Evolutionary conservation across 2,888 invertebrate genomes (phyloP), one percentile per base, ranked within the genome.

Genomic region (Achlya flavicornis): DNA sequence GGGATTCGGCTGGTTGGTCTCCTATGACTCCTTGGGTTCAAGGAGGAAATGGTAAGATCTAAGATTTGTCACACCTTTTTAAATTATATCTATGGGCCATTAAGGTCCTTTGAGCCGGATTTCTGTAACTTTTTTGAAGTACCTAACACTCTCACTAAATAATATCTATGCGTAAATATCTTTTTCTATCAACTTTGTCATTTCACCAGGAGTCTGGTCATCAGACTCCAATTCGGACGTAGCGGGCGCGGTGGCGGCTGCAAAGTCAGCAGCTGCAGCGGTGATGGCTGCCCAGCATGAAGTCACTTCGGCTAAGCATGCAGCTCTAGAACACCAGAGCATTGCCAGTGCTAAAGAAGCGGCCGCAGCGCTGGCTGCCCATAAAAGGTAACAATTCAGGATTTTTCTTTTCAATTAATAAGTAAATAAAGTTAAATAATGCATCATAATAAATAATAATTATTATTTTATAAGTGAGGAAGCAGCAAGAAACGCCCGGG

Each of bases 341-440:
- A 90, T 96, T 41, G 97, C 97, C 48, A 95, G 95, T 72, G 96
- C 96, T n/a, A 96, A 96, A 80, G 96, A 97, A 80, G 95, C 96
- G 0, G 95, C 96, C 8, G 96, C 97, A 0, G 95, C 95, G 0
- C 93, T 95, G 61, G 90, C 95, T 0, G 95, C 94, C 3, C 95
- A 95, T 75, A 95, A 94, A 66, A 95, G 93, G 93, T 92, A 66
- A 33, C 14, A 33, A 26, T 26, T 26, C 2, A 26, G 26, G 26
- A 26, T 26, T 26, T 26, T 26, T 38, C 8, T 38, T 7, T 38
- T 38, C 8, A 38, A 38, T 10, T 1, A 26, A 1, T 26, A 26
- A 26, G 26, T 26, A 26, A 26, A 26, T 26, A 26, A 26, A 26
- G 26, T 26, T 26, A 26, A 38, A 38, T 38, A 38, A 41, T 38